Percentiles rank a stretch among this genome's conserved stretches.
These are phyloP conservation scores for Tetrax tetrax DNA, from an alignment of 2,113 vertebrate species.

Conservation along the genomic window DNA sequence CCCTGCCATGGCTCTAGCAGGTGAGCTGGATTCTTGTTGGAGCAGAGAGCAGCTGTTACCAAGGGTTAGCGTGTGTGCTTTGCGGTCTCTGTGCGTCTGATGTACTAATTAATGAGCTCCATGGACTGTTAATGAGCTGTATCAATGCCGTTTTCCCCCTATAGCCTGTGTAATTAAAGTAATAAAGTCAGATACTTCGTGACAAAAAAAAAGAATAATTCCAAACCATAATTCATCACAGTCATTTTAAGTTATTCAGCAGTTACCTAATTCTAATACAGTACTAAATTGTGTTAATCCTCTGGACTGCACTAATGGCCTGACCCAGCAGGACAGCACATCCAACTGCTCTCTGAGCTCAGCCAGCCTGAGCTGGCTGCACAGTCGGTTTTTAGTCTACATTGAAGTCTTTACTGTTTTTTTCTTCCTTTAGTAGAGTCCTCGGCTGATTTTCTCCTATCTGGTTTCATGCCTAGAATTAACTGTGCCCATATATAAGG, in stretches of 20 bases:
- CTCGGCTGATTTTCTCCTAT: neutral
- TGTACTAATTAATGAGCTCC: slow-evolving; percentile 6
- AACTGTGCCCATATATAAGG: neutral
- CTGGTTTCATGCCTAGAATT: slow-evolving; percentile 30
- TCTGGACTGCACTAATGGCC: neutral
- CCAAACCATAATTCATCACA: neutral
- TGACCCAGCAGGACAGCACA: neutral
- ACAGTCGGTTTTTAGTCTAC: neutral
- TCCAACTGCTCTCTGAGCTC: neutral
- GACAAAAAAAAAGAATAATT: neutral
- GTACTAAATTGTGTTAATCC: neutral
- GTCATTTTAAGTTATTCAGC: neutral
- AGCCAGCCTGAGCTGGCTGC: neutral
- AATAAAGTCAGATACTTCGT: neutral
- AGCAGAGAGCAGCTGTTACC: neutral
- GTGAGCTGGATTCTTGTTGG: neutral
- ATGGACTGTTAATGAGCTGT: slow-evolving; percentile 21
- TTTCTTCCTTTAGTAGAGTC: neutral
- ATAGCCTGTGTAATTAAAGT: neutral
- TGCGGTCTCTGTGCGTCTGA: neutral
- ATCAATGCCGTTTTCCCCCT: neutral
- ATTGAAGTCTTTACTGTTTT: neutral
- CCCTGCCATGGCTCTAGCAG: neutral
- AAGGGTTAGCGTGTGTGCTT: neutral
- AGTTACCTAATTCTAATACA: neutral